phyloP scores from a whole-genome alignment of 2,113 vertebrate species.

The Pelusios castaneus region DNA sequence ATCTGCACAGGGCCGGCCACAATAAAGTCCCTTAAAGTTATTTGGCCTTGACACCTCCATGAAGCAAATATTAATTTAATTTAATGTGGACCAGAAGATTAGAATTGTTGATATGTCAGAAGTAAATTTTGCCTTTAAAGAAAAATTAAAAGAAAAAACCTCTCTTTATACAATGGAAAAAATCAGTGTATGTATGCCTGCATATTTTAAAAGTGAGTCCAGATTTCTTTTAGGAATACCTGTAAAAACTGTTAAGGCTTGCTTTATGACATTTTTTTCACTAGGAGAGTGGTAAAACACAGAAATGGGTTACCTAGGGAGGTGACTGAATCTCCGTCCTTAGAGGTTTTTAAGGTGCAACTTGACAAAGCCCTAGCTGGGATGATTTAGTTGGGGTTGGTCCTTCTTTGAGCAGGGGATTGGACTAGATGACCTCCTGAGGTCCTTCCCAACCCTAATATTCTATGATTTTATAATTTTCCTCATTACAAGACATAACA shows the following conservation, averaged over 20 bases:
- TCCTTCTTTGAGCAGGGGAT: no score
- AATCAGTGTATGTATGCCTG: not conserved
- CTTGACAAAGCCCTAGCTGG: no score
- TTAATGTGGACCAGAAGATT: not conserved
- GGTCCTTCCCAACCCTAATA: no score
- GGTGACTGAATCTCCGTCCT: no score
- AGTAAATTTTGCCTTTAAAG: not conserved
- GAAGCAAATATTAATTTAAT: not conserved
- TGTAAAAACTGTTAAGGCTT: not conserved
- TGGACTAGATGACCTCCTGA: no score
- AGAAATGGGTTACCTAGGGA: no score
- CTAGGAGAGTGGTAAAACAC: no score
- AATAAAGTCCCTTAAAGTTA: not conserved
- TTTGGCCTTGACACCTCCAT: not conserved
- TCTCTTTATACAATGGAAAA: not conserved
- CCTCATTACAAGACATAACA: not conserved
- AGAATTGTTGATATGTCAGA: not conserved
- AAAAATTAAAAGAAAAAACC: not conserved
- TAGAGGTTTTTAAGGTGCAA: not conserved
- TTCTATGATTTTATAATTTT: not conserved
- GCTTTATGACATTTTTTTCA: conserved; percentile 21
- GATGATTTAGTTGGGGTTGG: not conserved
- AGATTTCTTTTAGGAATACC: not conserved
- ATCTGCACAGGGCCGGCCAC: not conserved
- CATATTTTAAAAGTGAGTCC: not conserved